These are phyloP conservation scores for Holothuria leucospilota DNA, from an alignment of 53 echinoderm and acorn worm genomes.

Conservation along the genomic window DNA sequence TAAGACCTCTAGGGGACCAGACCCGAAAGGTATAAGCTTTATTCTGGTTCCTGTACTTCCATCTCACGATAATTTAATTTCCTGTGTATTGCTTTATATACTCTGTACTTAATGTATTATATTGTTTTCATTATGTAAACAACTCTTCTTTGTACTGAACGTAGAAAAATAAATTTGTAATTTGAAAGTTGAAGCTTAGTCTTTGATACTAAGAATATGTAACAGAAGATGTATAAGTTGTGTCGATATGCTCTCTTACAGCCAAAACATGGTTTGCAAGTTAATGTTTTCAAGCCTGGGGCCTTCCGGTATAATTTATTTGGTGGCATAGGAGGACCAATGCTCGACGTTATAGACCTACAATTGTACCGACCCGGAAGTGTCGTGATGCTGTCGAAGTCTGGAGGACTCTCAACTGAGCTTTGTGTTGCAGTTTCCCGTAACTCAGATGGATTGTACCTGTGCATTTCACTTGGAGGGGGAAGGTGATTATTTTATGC, in stretches of 20 bases:
- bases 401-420: conserved; percentile 73
- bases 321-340: conserved; percentile 71
- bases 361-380: conserved; percentile 78
- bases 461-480: conserved; percentile 69
- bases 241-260: neutral
- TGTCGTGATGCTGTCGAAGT: conserved; percentile 71
- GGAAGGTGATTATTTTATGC: conserved; percentile 53
- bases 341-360: conserved; percentile 62
- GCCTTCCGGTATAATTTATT: conserved; percentile 73
- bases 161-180: too few relatives aligned
- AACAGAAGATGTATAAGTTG: too few relatives aligned
- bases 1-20: too few relatives aligned
- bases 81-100: too few relatives aligned
- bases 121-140: too few relatives aligned
- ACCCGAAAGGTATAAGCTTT: too few relatives aligned
- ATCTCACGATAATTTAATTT: too few relatives aligned
- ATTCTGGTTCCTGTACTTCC: too few relatives aligned
- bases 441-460: conserved; percentile 73
- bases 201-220: too few relatives aligned
- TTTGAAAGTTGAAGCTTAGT: too few relatives aligned
- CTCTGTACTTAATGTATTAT: too few relatives aligned
- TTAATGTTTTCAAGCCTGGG: conserved; percentile 79
- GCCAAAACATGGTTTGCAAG: conserved; percentile 72
- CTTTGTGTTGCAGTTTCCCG: conserved; percentile 57
- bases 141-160: too few relatives aligned